Base-by-base conservation (phyloP, 1,140 invertebrate genomes). In the Brachionus koreanus region DNA sequence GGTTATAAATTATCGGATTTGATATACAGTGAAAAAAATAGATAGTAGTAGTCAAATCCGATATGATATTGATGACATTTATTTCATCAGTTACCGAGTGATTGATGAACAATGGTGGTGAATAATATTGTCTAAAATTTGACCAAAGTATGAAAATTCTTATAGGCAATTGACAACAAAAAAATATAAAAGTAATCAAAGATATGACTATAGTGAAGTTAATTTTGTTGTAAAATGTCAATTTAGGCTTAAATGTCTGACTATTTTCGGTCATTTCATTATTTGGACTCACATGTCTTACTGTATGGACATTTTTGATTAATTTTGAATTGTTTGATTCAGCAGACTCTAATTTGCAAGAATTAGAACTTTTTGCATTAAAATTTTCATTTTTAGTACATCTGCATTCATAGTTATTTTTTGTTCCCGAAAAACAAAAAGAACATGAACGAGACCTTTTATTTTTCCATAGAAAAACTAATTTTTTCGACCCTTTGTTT, bases 1-100 rank as follows among this genome's bases (percentile, higher is more conserved):
- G 13, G 33, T 82, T 82, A 29, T 82, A 82, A 69, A 82, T 82
- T 19, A 82, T 67, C 35, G 57, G 76, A 67, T 82, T 82, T 5
- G 57, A 82, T n/a, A 82, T 39, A 46, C 57, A 82, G 10, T 65
- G 57, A n/a, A 67, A 67, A 57, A 82, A 82, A 12, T 65, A 82
- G 13, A 67, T 43, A 43, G 39, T 33, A 1, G 57, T 67, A 4
- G 42, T 25, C 19, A 79, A 25, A 61, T 79, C n/a, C 0, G 76
- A 79, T 12, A 79, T 79, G 10, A 61, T 61, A 23, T 65, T 79
- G 3, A 79, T 79, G 6, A 79, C 0, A 35, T 65, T 42, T n/a
- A 79, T 29, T 4, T 79, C 76, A 35, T 25, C 43, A 9, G 65
- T 2, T 12, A 33, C 39, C 19, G 25, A 13, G 13, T 77, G 25